Base-by-base conservation (phyloP, 1,140 invertebrate species). In the Physella acuta region DNA sequence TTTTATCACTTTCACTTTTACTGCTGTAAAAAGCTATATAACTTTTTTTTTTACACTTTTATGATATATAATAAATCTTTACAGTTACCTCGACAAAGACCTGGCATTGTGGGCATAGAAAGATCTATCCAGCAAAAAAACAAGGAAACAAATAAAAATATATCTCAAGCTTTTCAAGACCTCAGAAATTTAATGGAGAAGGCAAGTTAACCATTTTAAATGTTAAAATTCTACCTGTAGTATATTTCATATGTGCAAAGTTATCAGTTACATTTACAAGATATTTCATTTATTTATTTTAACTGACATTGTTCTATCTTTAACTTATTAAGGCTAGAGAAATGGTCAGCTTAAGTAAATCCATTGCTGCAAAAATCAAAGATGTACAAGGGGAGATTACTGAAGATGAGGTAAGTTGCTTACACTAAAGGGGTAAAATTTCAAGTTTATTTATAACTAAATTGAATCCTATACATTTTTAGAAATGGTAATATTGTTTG, bases 361-460 rank as follows among this genome's bases (percentile, higher is more conserved):
- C 88, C 70, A 98, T 99, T 79, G 95, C 95, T 49, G 89, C 89
- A 67, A 97, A 96, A 89, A 94, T 99, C 77, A 89, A 92, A 88
- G 94, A 97, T 77, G 94, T 92, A 80, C 93, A 97, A 88, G 95
- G 94, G 33, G 93, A 95, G 79, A 94, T 98, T 72, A 96, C 94
- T 16, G 94, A 98, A 83, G 97, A 99, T 88, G 97, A 99, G 82
- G 85, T 86, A 73, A 44, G 20, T 44, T 44, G 39, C 39, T 11
- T 11, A 20, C 39, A 44, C 20, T 11, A 44, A 44, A 11, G 8
- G 39, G 39, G 8, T 44, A 44, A 8, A 44, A 44, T 44, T 44
- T 8, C 8, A 11, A 20, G 39, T 20, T 44, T 44, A 44, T 44
- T 44, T 44, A 44, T 44, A n/a, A n/a, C n/a, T n/a, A n/a, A n/a